A percentile compares a stretch with the other conserved stretches of the same genome.
phyloP scores from a whole-genome alignment of 1,140 invertebrate genomes.

The Musca domestica region DNA sequence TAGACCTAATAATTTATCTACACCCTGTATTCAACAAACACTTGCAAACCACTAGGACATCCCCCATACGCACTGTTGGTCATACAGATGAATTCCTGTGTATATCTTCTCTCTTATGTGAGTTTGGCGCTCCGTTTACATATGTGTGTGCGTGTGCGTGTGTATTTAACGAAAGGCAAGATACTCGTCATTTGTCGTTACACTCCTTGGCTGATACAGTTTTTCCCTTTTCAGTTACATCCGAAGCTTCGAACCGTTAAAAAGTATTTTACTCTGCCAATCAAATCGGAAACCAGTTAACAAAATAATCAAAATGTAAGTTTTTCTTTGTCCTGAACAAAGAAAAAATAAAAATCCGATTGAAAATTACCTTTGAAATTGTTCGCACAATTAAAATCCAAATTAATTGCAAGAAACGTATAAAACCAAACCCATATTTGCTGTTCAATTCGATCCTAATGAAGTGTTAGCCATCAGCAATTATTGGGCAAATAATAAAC shows the following conservation, averaged over 20 bases:
- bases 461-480: too few relatives aligned
- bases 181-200: constrained; percentile 15
- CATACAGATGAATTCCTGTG: too few relatives aligned
- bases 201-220: constrained; percentile 20
- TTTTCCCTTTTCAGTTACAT: constrained; percentile 43
- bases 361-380: background rate
- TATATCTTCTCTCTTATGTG: background rate
- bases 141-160: constrained; percentile 25
- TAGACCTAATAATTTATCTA: too few relatives aligned
- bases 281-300: background rate
- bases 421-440: background rate
- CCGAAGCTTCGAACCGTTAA: constrained; percentile 46
- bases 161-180: constrained; percentile 23
- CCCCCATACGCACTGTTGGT: constrained; percentile 5
- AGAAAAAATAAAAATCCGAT: background rate
- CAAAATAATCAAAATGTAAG: background rate
- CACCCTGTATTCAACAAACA: too few relatives aligned
- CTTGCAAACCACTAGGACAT: constrained; percentile 5
- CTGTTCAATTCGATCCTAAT: too few relatives aligned
- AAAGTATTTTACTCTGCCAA: constrained; percentile 16
- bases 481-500: constrained; percentile 4
- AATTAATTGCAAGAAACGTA: background rate
- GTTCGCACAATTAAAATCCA: constrained; percentile 11
- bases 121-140: background rate
- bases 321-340: background rate